phyloP scores from a whole-genome alignment of 2,888 invertebrate species.

The Watsonalla binaria region DNA sequence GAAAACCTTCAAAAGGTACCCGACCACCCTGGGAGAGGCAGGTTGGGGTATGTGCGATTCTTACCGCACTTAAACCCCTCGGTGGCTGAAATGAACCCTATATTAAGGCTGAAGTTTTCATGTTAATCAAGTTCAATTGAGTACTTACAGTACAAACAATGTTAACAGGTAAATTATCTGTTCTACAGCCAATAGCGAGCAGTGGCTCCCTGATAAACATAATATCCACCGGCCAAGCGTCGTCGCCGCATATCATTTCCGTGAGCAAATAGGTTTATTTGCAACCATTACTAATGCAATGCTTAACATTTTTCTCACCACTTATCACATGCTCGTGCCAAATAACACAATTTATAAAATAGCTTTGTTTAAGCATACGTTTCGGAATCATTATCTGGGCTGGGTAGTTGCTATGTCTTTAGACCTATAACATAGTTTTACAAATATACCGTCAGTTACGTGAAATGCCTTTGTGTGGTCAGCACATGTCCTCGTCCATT shows the following conservation, averaged over 20 bases:
- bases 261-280: slow-evolving; percentile 59
- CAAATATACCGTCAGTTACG: too few species aligned
- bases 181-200: slow-evolving; percentile 68
- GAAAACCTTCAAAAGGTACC: too few species aligned
- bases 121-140: too few species aligned
- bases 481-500: too few species aligned
- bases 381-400: background rate
- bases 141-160: background rate
- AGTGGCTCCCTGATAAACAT: slow-evolving; percentile 75
- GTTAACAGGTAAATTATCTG: slow-evolving; percentile 23
- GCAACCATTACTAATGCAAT: slow-evolving; percentile 23
- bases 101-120: too few species aligned
- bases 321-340: background rate
- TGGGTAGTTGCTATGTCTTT: background rate
- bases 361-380: background rate
- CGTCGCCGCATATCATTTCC: slow-evolving; percentile 67
- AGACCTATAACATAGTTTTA: background rate
- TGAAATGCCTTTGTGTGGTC: too few species aligned
- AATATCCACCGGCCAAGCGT: slow-evolving; percentile 72
- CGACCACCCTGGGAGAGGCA: too few species aligned
- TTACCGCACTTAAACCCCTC: too few species aligned
- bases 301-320: background rate
- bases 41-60: too few species aligned
- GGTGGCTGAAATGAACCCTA: too few species aligned
- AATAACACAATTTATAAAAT: too few species aligned